These are phyloP conservation scores for Tolypeutes matacus DNA, from an alignment of 2,797 vertebrate species.

Conservation along the genomic window DNA sequence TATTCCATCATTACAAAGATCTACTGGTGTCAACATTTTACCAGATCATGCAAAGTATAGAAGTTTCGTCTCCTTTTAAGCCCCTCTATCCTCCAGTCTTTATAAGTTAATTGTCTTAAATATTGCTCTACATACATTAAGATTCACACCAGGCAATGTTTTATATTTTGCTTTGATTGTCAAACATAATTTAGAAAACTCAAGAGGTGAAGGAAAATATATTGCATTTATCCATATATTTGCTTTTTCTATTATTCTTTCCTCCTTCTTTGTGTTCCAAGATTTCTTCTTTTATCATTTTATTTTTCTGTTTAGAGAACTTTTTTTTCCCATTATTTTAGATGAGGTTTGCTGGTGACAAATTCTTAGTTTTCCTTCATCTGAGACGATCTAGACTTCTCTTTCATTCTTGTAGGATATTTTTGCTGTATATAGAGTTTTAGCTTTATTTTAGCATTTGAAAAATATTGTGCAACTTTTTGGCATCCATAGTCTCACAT, in stretches of 20 bases:
- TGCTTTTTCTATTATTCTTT: neutral
- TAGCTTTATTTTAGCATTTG: neutral
- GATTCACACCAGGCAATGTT: too few relatives aligned
- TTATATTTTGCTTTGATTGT: neutral
- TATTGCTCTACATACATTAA: neutral
- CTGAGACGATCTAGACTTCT: neutral
- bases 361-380: neutral
- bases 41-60: neutral
- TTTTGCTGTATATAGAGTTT: slow-evolving; percentile 10
- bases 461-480: neutral
- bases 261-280: neutral
- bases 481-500: neutral
- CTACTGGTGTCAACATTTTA: neutral
- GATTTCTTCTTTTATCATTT: neutral
- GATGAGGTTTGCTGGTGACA: neutral
- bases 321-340: neutral
- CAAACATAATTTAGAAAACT: neutral
- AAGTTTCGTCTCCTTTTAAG: neutral
- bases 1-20: neutral
- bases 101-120: neutral
- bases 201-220: neutral
- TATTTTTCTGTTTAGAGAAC: neutral
- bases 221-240: neutral
- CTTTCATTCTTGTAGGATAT: neutral
- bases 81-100: neutral